Base-by-base conservation (phyloP, 2,888 invertebrate species). In the Spodoptera littoralis region DNA sequence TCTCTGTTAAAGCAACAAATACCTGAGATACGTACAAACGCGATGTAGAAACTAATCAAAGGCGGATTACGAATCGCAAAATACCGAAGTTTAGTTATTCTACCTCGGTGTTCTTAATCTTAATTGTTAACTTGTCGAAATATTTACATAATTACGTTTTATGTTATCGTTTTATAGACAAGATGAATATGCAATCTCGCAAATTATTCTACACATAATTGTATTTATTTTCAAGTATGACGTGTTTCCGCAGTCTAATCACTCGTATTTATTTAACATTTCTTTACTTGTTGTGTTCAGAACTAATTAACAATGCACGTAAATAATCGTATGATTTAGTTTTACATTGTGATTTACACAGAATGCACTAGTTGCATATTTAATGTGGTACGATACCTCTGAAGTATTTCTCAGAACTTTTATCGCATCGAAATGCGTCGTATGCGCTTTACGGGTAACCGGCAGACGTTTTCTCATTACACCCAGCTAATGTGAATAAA, bases 401-500 rank as follows among this genome's bases (percentile, higher is more conserved):
- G n/a, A 60, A 58, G 48, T 57, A 45, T 57, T 77, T 68, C 71
- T 68, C 8, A 48, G 59, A 74, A 65, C 45, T 65, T 71, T 68
- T 69, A 70, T 57, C 70, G 85, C 86, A 86, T 84, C 62, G 30
- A 67, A 65, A 70, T 57, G 49, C 41, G 78, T 79, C 83, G 87
- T 53, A 70, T 66, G 67, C 42, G 41, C 58, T 73, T 63, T 65
- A 70, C 56, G 62, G 66, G 59, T 80, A 76, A 79, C 76, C 70
- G 74, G 82, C 81, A 83, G 84, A 84, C 77, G 71, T 82, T 88
- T 85, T 87, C 88, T 87, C 86, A 89, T 90, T 86, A 88, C 80
- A 80, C 73, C 76, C 63, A 80, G 84, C 86, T 91, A 90, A 91
- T 92, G 91, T 80, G 87, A 91, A 91, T 89, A 88, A 88, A 88